Percentiles rank a stretch among this genome's conserved stretches.
These are phyloP conservation scores for Platysteira castanea DNA, from an alignment of 2,113 vertebrate species.

Conservation along the genomic window DNA sequence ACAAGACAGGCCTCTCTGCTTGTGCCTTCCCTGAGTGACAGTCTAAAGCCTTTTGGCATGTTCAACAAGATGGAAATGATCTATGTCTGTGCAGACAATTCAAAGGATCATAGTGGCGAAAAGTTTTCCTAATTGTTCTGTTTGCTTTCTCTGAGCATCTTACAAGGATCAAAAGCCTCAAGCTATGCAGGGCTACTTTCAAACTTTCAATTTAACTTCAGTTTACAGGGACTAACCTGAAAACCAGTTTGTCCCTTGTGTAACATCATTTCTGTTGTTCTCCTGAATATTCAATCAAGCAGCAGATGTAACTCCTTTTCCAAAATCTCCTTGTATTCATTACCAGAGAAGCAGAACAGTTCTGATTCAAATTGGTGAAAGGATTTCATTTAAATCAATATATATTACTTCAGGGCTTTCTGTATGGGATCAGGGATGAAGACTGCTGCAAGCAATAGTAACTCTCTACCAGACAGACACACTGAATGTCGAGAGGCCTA, in stretches of 20 bases:
- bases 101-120: background rate
- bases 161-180: background rate
- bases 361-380: constrained; percentile 7
- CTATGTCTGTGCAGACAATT: background rate
- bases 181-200: background rate
- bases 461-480: background rate
- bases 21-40: background rate
- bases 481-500: background rate
- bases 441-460: background rate
- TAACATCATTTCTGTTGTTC: background rate
- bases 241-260: fast-evolving
- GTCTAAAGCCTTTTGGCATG: background rate
- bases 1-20: background rate
- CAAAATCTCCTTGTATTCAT: background rate
- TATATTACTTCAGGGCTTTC: background rate
- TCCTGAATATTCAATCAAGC: background rate
- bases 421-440: background rate
- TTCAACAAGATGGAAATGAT: background rate
- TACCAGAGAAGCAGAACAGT: background rate
- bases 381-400: background rate
- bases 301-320: background rate
- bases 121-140: background rate
- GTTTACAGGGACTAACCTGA: background rate
- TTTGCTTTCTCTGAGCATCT: background rate
- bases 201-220: background rate